Conservation (phyloP, 2,888 invertebrate genomes). For the Pollenia amentaria region DNA sequence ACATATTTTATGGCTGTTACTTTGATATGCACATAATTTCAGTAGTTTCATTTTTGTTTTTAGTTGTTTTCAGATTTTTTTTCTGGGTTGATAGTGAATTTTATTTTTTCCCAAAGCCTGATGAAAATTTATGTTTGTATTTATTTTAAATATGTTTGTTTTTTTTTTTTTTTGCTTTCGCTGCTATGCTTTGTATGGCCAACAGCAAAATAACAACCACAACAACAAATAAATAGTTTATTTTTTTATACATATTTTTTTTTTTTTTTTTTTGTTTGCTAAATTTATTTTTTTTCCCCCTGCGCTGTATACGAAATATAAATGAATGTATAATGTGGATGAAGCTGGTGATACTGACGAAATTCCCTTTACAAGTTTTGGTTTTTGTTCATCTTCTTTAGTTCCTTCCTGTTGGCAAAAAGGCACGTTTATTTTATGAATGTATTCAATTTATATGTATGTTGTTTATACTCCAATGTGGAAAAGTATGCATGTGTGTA, state of each 20-base stretch:
- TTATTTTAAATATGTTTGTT: conserved; percentile 16
- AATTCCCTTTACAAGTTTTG: conserved; percentile 58
- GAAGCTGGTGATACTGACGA: conserved; percentile 46
- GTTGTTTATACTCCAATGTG: conserved; percentile 35
- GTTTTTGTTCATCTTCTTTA: conserved; percentile 44
- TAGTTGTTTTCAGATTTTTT: conserved; percentile 10
- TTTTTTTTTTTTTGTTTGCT: neutral
- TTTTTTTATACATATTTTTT: conserved; percentile 13
- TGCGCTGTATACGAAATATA: neutral
- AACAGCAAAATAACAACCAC: conserved; percentile 40
- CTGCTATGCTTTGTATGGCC: conserved; percentile 46
- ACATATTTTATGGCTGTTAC: conserved; percentile 36
- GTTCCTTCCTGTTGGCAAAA: conserved; percentile 66
- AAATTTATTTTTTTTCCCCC: conserved; percentile 26
- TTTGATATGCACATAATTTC: conserved; percentile 58
- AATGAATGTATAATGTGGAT: conserved; percentile 38
- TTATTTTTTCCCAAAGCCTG: conserved; percentile 43
- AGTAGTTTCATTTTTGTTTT: conserved; percentile 39
- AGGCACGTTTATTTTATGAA: conserved; percentile 67
- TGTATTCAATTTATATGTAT: conserved; percentile 70
- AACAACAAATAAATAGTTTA: conserved; percentile 48
- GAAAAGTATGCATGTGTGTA: neutral
- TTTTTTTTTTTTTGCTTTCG: conserved; percentile 23
- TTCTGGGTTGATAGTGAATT: neutral
- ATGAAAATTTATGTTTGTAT: conserved; percentile 60